phyloP scores from a whole-genome alignment of 2,797 vertebrate species.

The Peromyscus aztecus region DNA sequence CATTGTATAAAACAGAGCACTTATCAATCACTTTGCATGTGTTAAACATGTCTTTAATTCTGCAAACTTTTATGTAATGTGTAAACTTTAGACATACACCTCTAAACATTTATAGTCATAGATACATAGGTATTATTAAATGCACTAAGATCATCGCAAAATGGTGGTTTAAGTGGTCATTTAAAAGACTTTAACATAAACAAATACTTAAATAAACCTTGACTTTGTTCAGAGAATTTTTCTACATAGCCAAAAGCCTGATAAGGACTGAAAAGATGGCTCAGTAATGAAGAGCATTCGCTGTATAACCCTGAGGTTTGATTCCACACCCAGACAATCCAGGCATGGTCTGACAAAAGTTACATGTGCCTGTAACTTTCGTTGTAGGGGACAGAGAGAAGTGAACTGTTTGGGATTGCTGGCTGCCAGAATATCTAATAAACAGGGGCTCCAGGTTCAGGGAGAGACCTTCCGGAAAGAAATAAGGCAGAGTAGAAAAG shows the following conservation, averaged over 20 bases:
- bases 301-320: not conserved
- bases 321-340: not conserved
- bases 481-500: not conserved
- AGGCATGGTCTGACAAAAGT: not conserved
- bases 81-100: not conserved
- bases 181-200: constrained; percentile 30
- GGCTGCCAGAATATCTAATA: not conserved
- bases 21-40: not conserved
- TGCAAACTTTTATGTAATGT: not conserved
- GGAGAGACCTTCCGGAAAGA: not conserved
- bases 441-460: not conserved
- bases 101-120: constrained; percentile 6
- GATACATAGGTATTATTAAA: not conserved
- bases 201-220: constrained; percentile 4
- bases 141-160: not conserved
- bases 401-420: not conserved
- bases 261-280: not conserved
- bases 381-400: not conserved
- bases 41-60: constrained; percentile 25
- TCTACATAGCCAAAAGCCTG: not conserved
- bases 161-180: constrained; percentile 15
- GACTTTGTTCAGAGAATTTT: not conserved
- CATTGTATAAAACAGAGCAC: constrained; percentile 29
- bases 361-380: not conserved
- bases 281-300: not conserved